Conservation (phyloP, 2,888 invertebrate genomes). For the Drosophila lutescens region DNA sequence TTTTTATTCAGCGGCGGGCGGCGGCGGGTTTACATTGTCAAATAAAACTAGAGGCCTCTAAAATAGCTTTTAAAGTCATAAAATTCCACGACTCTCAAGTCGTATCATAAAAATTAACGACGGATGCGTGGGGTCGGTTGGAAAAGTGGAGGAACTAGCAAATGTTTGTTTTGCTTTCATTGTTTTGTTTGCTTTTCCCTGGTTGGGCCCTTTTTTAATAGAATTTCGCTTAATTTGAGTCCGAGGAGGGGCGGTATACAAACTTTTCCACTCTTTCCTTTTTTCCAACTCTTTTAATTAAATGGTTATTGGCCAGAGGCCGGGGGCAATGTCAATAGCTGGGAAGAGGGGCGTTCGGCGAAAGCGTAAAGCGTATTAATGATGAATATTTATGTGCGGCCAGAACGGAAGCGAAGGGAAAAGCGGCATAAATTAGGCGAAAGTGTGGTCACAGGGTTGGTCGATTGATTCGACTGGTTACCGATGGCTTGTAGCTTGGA, state of each 20-base stretch:
- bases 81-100: conserved; percentile 76
- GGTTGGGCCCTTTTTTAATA: conserved; percentile 65
- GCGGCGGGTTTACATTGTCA: conserved; percentile 61
- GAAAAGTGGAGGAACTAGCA: conserved; percentile 15
- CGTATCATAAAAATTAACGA: conserved; percentile 75
- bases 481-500: conserved; percentile 35
- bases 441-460: conserved; percentile 65
- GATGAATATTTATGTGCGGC: conserved; percentile 79
- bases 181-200: conserved; percentile 57
- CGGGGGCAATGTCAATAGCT: conserved; percentile 69
- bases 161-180: conserved; percentile 57
- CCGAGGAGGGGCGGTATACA: conserved; percentile 51
- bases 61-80: conserved; percentile 81
- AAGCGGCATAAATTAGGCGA: conserved; percentile 77
- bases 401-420: conserved; percentile 66
- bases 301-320: conserved; percentile 71
- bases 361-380: conserved; percentile 80
- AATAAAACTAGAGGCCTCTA: conserved; percentile 80
- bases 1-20: conserved; percentile 60
- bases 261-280: conserved; percentile 67
- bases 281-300: conserved; percentile 76
- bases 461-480: conserved; percentile 58
- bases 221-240: conserved; percentile 77
- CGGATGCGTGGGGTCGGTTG: conserved; percentile 64
- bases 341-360: background rate